A percentile compares a stretch with the other conserved stretches of the same genome.
Evolutionary conservation across 1,140 invertebrate species (phyloP).

Genomic region (Zaprionus davidi): DNA sequence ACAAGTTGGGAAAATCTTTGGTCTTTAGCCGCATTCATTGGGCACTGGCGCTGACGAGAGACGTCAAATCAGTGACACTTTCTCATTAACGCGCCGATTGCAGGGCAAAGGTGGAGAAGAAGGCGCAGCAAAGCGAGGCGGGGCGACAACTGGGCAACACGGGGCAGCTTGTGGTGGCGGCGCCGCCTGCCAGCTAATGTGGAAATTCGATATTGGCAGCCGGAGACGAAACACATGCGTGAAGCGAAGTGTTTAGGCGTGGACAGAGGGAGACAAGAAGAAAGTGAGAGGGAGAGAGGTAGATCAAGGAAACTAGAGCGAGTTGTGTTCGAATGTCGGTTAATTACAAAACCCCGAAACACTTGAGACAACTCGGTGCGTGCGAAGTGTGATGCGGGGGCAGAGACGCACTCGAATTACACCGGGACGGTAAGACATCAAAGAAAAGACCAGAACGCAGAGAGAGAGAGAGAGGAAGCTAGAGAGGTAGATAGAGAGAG

Average conservation of each 20-base stretch:
- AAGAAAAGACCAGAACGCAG: neutral
- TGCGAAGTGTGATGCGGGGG: neutral
- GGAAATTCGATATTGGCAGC: conserved; percentile 55
- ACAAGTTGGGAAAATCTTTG: conserved; percentile 68
- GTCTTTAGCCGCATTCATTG: conserved; percentile 60
- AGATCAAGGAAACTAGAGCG: conserved; percentile 31
- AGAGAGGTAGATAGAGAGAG: neutral
- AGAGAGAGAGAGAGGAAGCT: neutral
- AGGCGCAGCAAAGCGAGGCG: neutral
- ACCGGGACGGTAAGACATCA: conserved; percentile 37
- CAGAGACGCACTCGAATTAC: conserved; percentile 61
- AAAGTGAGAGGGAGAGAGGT: neutral
- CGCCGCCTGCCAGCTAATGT: conserved; percentile 66
- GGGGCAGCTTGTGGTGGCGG: conserved; percentile 4
- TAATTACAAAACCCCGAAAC: conserved; percentile 74
- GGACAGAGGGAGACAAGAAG: conserved; percentile 22
- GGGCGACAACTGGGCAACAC: conserved; percentile 1
- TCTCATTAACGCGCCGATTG: conserved; percentile 68
- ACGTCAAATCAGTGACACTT: conserved; percentile 76
- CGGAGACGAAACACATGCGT: conserved; percentile 69
- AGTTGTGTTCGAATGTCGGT: conserved; percentile 77
- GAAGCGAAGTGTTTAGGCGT: conserved; percentile 71
- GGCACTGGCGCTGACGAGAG: conserved; percentile 33
- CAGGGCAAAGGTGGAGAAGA: conserved; percentile 20
- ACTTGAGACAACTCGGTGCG: conserved; percentile 39